Evolutionary conservation across 2,888 invertebrate species (phyloP).

Genomic region (Sinopyrophorus schimmeli): DNA sequence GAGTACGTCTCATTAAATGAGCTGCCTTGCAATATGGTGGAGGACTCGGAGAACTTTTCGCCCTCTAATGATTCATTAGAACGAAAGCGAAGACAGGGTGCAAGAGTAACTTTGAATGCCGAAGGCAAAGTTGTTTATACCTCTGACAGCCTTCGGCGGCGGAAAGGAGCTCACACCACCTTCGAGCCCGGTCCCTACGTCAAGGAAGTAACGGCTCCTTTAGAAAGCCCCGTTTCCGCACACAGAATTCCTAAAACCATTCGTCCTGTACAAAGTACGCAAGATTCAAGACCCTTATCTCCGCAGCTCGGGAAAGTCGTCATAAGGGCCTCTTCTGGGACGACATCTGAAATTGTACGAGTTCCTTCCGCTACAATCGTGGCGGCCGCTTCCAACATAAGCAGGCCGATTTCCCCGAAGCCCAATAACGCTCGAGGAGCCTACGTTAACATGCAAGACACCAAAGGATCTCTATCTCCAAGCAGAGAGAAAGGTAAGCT

Average conservation of each 20-base stretch:
- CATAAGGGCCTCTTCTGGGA: slow-evolving; percentile 53
- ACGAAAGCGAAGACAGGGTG: slow-evolving; percentile 65
- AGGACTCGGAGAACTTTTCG: slow-evolving; percentile 31
- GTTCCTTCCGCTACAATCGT: slow-evolving; percentile 67
- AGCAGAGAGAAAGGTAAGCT: slow-evolving; percentile 73
- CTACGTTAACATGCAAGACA: slow-evolving; percentile 73
- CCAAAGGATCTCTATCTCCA: slow-evolving; percentile 62
- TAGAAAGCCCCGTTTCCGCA: slow-evolving; percentile 57
- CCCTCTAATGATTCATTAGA: slow-evolving; percentile 56
- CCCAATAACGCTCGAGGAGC: slow-evolving; percentile 59
- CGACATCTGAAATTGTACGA: slow-evolving; percentile 61
- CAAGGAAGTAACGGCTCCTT: slow-evolving; percentile 60
- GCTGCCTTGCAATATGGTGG: slow-evolving; percentile 59
- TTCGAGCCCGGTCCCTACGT: slow-evolving; percentile 88
- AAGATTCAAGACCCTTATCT: slow-evolving; percentile 58
- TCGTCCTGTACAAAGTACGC: slow-evolving; percentile 50
- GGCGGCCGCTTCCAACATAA: slow-evolving; percentile 60
- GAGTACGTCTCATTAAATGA: slow-evolving; percentile 84
- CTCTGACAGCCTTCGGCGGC: slow-evolving; percentile 79
- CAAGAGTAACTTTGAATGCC: slow-evolving; percentile 80
- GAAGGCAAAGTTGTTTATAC: slow-evolving; percentile 87
- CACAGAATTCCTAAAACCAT: slow-evolving; percentile 54
- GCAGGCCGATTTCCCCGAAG: slow-evolving; percentile 54
- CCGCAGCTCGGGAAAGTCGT: slow-evolving; percentile 67
- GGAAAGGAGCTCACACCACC: slow-evolving; percentile 81